Evolutionary conservation across 2,797 vertebrate genomes (phyloP).

Genomic region (Galaxias olidus): DNA sequence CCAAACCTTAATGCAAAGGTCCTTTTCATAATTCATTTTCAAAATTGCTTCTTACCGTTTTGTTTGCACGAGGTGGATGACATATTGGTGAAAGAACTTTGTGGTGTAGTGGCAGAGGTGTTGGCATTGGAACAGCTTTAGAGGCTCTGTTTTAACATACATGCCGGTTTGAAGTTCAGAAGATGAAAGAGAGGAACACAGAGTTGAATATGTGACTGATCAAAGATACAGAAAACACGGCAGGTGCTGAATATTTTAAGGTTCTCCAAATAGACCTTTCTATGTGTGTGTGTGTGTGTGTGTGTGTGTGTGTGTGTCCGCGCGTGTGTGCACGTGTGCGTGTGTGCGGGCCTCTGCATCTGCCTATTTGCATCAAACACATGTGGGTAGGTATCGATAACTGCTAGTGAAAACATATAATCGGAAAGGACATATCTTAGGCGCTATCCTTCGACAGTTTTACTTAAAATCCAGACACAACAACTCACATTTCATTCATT

Average conservation of each 20-base stretch:
- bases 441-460: constrained; percentile 21
- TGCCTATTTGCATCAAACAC: too few species aligned
- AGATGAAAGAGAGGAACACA: constrained; percentile 69
- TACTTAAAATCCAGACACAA: constrained; percentile 30
- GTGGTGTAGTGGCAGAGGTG: constrained; percentile 2
- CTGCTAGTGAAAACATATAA: too few species aligned
- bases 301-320: neutral
- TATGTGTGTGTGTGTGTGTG: constrained; percentile 3
- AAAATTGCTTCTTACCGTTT: constrained; percentile 22
- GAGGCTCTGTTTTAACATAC: constrained; percentile 51
- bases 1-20: neutral
- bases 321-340: constrained; percentile 5
- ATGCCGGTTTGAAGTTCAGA: constrained; percentile 63
- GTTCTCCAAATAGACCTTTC: constrained; percentile 48
- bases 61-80: constrained; percentile 16
- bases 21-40: neutral
- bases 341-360: constrained; percentile 7
- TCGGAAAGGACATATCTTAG: constrained; percentile 33
- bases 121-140: constrained; percentile 42
- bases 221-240: constrained; percentile 70
- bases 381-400: neutral
- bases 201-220: constrained; percentile 64
- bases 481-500: constrained; percentile 32
- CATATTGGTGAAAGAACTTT: constrained; percentile 29
- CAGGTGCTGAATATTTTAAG: constrained; percentile 71